Evolutionary conservation across 2,797 vertebrate species (phyloP).

Genomic region (Microctenopoma lineatum): DNA sequence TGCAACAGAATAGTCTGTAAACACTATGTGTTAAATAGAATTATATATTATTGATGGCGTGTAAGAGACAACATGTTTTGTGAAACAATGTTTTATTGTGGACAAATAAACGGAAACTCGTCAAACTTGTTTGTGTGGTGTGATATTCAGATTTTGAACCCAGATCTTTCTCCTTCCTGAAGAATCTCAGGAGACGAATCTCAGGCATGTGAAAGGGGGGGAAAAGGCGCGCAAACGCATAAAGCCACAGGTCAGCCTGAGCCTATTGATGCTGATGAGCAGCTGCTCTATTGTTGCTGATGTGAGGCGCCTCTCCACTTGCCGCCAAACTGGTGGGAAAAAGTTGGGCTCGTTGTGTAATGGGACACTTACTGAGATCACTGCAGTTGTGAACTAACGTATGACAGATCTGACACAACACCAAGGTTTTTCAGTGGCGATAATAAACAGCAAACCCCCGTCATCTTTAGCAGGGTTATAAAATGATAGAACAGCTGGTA

Average conservation of each 20-base stretch:
- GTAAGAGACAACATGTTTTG: slow-evolving; percentile 24
- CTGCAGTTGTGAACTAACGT: background rate
- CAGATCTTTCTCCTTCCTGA: background rate
- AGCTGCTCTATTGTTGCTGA: slow-evolving; percentile 78
- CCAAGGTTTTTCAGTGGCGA: no score
- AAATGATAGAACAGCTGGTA: no score
- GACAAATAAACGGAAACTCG: slow-evolving; percentile 62
- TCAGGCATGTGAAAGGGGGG: slow-evolving; percentile 12
- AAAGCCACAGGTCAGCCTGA: slow-evolving; percentile 57
- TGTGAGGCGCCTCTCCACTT: slow-evolving; percentile 54
- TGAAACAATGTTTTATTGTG: slow-evolving; percentile 41
- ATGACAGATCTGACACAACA: background rate
- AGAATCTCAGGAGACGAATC: slow-evolving; percentile 5
- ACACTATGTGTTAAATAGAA: slow-evolving; percentile 85
- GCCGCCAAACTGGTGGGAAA: slow-evolving; percentile 73
- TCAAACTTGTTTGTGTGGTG: slow-evolving; percentile 20
- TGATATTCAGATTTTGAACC: slow-evolving; percentile 18
- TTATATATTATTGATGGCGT: slow-evolving; percentile 31
- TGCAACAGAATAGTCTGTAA: slow-evolving; percentile 85
- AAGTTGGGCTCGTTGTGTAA: slow-evolving; percentile 40
- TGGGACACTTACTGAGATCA: slow-evolving; percentile 37
- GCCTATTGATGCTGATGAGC: slow-evolving; percentile 65
- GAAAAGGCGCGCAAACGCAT: slow-evolving; percentile 60
- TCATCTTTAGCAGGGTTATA: no score
- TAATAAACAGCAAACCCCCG: background rate